Conservation (phyloP, 2,113 vertebrate genomes). For the Sinocyclocheilus anshuiensis region DNA sequence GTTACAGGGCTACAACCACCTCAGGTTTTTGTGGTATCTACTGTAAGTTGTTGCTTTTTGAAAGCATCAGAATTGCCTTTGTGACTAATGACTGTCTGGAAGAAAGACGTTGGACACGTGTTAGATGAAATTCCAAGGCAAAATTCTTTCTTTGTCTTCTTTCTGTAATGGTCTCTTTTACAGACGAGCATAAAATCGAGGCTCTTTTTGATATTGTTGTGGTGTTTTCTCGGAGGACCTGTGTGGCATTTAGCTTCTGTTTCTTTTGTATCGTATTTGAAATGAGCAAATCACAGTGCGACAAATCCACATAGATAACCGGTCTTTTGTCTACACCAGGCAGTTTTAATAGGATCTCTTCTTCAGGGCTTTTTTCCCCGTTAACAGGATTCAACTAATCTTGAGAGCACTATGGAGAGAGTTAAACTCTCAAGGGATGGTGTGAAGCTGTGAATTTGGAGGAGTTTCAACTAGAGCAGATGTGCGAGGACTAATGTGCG, state of each 20-base stretch:
- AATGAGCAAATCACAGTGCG: conserved; percentile 30
- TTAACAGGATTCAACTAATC: conserved; percentile 55
- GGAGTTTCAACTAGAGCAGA: conserved; percentile 34
- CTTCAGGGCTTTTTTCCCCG: conserved; percentile 17
- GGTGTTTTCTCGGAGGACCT: conserved; percentile 20
- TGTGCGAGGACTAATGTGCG: conserved; percentile 39
- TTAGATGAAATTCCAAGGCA: not conserved
- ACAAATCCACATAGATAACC: conserved; percentile 28
- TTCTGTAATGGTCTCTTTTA: not conserved
- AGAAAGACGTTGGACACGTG: conserved; percentile 2
- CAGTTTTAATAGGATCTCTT: conserved; percentile 51
- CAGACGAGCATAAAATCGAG: not conserved
- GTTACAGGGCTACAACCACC: conserved; percentile 12
- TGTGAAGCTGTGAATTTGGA: conserved; percentile 36
- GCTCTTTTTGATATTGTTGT: conserved; percentile 18
- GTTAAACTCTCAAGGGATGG: conserved; percentile 7
- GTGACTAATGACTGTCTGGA: conserved; percentile 7
- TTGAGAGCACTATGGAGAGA: conserved; percentile 33
- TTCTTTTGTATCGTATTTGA: not conserved
- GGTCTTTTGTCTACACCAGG: conserved; percentile 34
- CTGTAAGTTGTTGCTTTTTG: conserved; percentile 14
- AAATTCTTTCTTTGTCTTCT: not conserved
- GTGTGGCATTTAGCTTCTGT: conserved; percentile 30
- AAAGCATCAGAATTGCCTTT: conserved; percentile 6
- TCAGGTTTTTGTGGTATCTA: conserved; percentile 29